A percentile compares a stretch with the other conserved stretches of the same genome.
Conservation (phyloP, 2,888 invertebrate species). For the Lathronympha strigana region DNA sequence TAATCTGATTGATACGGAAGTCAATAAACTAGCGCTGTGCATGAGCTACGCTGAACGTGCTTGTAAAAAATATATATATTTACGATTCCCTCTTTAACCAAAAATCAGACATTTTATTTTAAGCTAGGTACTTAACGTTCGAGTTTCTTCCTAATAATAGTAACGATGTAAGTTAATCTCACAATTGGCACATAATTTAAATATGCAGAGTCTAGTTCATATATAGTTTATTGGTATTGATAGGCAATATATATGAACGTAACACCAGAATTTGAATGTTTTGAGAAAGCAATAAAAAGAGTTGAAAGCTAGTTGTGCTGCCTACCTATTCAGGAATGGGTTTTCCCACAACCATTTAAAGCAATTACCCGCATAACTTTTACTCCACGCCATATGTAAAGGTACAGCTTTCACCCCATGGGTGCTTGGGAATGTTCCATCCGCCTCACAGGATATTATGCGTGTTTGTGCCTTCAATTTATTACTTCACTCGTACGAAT, state of each 20-base stretch:
- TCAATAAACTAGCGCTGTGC: slow-evolving; percentile 9
- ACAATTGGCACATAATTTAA: too few species aligned
- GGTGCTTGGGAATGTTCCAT: slow-evolving; percentile 8
- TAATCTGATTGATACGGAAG: slow-evolving; percentile 11
- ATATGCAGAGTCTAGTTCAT: too few species aligned
- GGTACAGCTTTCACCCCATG: slow-evolving; percentile 12
- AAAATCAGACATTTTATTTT: too few species aligned
- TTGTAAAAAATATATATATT: too few species aligned
- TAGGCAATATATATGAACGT: too few species aligned
- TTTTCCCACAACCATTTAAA: slow-evolving; percentile 12
- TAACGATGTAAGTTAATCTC: too few species aligned
- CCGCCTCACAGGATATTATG: slow-evolving; percentile 22
- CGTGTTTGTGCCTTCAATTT: slow-evolving; percentile 10
- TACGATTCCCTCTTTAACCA: too few species aligned
- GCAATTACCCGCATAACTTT: slow-evolving; percentile 13
- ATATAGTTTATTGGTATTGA: too few species aligned
- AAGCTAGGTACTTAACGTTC: too few species aligned
- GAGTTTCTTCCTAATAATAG: too few species aligned
- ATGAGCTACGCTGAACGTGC: neutral
- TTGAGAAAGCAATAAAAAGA: neutral
- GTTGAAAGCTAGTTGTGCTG: neutral
- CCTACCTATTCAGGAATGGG: neutral
- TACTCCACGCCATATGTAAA: neutral
- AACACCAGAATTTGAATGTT: too few species aligned
- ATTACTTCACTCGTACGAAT: slow-evolving; percentile 10